Conservation (phyloP, 1,140 invertebrate genomes). For the Polypedilum vanderplanki region DNA sequence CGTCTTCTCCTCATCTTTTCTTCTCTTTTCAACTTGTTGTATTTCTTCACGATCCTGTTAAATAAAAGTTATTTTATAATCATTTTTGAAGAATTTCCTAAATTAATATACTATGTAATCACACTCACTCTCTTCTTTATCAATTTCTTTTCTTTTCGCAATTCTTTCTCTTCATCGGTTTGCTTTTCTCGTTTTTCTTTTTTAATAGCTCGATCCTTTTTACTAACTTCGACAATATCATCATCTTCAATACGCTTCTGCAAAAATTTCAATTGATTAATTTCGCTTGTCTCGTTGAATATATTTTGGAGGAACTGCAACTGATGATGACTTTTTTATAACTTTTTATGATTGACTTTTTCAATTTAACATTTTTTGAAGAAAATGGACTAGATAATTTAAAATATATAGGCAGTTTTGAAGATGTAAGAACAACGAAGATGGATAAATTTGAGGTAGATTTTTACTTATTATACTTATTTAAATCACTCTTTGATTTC, state of each 20-base stretch:
- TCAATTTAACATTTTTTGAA: background rate
- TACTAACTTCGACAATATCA: conserved; percentile 8
- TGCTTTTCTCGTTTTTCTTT: conserved; percentile 23
- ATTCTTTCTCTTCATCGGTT: conserved; percentile 7
- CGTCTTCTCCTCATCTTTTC: conserved; percentile 2
- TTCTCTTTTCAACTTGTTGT: background rate
- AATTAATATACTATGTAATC: background rate
- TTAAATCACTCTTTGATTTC: too few species aligned
- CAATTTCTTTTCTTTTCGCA: conserved; percentile 11
- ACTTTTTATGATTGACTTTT: background rate
- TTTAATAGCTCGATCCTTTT: conserved; percentile 11
- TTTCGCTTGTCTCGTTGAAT: background rate
- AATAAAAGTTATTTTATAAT: background rate
- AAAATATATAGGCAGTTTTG: too few species aligned
- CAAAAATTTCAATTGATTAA: conserved; percentile 22
- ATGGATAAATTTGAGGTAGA: too few species aligned
- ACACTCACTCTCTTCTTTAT: background rate
- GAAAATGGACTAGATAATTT: too few species aligned
- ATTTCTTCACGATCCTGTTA: background rate
- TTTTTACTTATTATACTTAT: too few species aligned
- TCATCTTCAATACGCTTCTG: background rate
- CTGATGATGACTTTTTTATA: background rate
- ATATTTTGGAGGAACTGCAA: background rate
- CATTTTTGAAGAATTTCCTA: background rate
- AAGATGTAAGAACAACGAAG: too few species aligned